These are phyloP conservation scores for Nematostella vectensis DNA, from an alignment of 92 coral and sea anemone genomes.

Conservation along the genomic window DNA sequence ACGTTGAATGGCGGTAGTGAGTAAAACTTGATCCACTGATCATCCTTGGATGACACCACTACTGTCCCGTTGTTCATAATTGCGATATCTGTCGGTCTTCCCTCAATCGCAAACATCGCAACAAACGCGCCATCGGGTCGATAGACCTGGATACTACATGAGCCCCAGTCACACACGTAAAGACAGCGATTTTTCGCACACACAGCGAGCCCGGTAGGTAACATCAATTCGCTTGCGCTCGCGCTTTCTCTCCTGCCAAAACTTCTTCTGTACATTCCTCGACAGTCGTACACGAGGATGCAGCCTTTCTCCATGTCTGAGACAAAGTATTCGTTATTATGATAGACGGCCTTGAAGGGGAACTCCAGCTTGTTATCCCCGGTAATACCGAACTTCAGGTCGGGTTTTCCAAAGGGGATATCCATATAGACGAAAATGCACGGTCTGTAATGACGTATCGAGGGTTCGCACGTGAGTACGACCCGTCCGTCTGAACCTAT, in stretches of 20 bases:
- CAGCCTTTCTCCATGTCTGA: conserved; percentile 90
- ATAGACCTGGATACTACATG: conserved; percentile 68
- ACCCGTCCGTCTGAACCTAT: conserved; percentile 51
- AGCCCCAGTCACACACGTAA: conserved; percentile 82
- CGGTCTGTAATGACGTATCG: conserved; percentile 51
- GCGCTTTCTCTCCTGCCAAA: conserved; percentile 56
- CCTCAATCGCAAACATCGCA: conserved; percentile 57
- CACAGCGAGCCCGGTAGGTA: conserved; percentile 69
- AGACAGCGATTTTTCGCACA: conserved; percentile 29
- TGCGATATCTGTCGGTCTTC: conserved; percentile 79
- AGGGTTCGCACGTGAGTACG: conserved; percentile 78
- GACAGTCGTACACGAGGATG: conserved; percentile 54
- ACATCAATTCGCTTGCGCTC: conserved; percentile 42
- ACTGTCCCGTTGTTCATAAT: conserved; percentile 51
- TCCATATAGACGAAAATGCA: conserved; percentile 72
- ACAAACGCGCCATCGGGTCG: conserved; percentile 48
- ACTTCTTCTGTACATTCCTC: conserved; percentile 56
- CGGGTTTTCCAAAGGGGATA: conserved; percentile 76
- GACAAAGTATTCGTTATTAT: conserved; percentile 55
- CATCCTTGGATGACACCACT: conserved; percentile 72
- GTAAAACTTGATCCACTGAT: conserved; percentile 73
- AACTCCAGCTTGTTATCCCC: conserved; percentile 56
- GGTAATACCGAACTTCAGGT: conserved; percentile 61
- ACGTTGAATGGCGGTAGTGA: conserved; percentile 18
- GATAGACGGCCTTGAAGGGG: conserved; percentile 75